These are phyloP conservation scores for Trachelipus rathkii DNA, from an alignment of 1,140 invertebrate genomes.

Conservation along the genomic window DNA sequence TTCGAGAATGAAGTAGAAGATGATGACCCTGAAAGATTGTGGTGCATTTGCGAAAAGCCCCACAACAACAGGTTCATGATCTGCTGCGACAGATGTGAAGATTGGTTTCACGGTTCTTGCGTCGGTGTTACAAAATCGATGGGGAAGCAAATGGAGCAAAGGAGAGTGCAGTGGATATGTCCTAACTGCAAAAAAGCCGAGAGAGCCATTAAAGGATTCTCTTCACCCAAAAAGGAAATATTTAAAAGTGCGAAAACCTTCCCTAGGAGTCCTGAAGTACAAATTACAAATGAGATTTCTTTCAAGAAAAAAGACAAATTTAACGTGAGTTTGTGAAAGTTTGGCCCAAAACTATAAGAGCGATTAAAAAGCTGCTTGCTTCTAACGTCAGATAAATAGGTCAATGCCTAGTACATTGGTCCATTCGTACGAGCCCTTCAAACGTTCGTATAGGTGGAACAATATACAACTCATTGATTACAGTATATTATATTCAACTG, in stretches of 20 bases:
- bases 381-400: too few species aligned
- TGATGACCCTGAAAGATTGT: conserved; percentile 88
- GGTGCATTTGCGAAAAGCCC: conserved; percentile 92
- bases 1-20: conserved; percentile 58
- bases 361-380: too few species aligned
- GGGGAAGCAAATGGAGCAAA: conserved; percentile 82
- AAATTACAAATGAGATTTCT: not conserved
- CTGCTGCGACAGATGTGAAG: conserved; percentile 90
- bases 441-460: too few species aligned
- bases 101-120: conserved; percentile 96
- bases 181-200: conserved; percentile 63
- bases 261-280: not conserved
- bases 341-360: too few species aligned
- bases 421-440: too few species aligned
- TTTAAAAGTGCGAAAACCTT: not conserved
- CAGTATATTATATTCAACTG: too few species aligned
- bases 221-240: conserved; percentile 5
- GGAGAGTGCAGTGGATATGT: conserved; percentile 85
- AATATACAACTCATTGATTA: too few species aligned
- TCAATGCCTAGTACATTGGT: too few species aligned
- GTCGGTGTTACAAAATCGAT: conserved; percentile 87
- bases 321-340: not conserved
- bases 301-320: conserved; percentile 14
- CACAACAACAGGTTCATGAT: conserved; percentile 98
- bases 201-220: conserved; percentile 30